Evolutionary conservation across 2,797 vertebrate genomes (phyloP), one percentile per base, ranked within the genome.

Genomic region (Argya squamiceps): DNA sequence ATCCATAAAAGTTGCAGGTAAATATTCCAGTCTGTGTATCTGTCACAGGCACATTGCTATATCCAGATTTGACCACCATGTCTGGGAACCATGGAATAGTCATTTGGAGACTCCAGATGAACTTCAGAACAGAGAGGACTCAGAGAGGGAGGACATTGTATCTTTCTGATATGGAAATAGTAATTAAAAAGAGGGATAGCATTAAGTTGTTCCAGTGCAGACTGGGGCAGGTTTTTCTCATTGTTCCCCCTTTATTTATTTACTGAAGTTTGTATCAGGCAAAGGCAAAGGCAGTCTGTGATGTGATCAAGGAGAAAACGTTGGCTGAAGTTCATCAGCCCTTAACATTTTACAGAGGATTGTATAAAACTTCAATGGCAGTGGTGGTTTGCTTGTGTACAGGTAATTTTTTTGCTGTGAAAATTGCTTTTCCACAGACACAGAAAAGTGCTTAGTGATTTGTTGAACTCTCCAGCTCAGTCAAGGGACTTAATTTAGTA

Each of bases 401-500:
- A 67, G 2, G 32, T 59, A 15, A 18, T 41, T 71, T 30, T 87
- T 96, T 83, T 86, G 32, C 49, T 56, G 29, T 37, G 53, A 90
- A 90, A 85, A 44, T 43, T 47, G 4, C 26, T n/a, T 84, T 92
- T 79, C 69, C 12, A 14, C 12, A 41, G 59, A 52, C 27, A 15
- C 70, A 89, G 44, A 82, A 34, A 30, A 53, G 50, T 24, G 24
- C 19, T 63, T 65, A 75, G 59, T 76, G 60, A 62, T 73, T 91
- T 88, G 41, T 70, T 87, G n/a, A 80, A 73, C 17, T 53, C 49
- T 84, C 89, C 86, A 95, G 49, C 55, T 87, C 49, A 59, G 83
- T 96, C 93, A 93, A 91, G 60, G 74, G 82, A 79, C 64, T 92
- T 94, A 82, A 95, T 97, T 97, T 96, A 94, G 49, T 94, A 97